Percentiles rank a stretch among this genome's conserved stretches.
These are phyloP conservation scores for Clarias pachynema DNA, from an alignment of 2,797 vertebrate species.

Conservation along the genomic window DNA sequence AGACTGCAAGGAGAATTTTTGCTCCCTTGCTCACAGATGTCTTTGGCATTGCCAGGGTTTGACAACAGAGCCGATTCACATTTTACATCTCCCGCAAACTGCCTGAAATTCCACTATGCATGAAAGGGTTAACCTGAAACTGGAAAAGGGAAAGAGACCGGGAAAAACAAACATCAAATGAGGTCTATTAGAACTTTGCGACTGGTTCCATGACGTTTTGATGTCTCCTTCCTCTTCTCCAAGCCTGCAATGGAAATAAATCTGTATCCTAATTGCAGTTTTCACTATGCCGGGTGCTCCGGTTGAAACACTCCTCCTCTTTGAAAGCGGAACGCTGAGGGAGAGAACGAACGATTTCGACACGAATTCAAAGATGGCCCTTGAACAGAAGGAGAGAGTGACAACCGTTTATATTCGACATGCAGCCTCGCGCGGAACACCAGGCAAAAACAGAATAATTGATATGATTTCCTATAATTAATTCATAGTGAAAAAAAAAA, in stretches of 20 bases:
- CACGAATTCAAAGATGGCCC: slow-evolving; percentile 44
- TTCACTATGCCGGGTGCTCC: slow-evolving; percentile 23
- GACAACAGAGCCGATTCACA: not conserved
- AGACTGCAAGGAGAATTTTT: not conserved
- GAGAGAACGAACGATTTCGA: slow-evolving; percentile 37
- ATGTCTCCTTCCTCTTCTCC: slow-evolving; percentile 15
- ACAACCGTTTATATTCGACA: slow-evolving; percentile 39
- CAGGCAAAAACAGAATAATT: slow-evolving; percentile 48
- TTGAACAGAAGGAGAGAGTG: slow-evolving; percentile 47
- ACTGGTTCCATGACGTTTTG: slow-evolving; percentile 3
- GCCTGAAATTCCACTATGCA: not conserved
- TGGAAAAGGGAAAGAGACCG: not conserved
- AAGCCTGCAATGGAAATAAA: slow-evolving; percentile 25
- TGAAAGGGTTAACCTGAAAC: not conserved
- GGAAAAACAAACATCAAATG: slow-evolving; percentile 29
- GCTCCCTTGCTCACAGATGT: not conserved
- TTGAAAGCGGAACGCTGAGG: slow-evolving; percentile 37
- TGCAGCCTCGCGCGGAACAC: slow-evolving; percentile 26
- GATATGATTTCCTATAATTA: slow-evolving; percentile 49
- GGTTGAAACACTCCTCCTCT: slow-evolving; percentile 30
- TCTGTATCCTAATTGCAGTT: slow-evolving; percentile 39
- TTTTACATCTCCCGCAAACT: not conserved
- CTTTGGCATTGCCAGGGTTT: not conserved
- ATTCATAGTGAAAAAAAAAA: slow-evolving; percentile 42
- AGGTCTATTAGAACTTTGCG: slow-evolving; percentile 22